A percentile compares a stretch with the other conserved stretches of the same genome.
These are phyloP conservation scores for Noctuana brunneofusca DNA, from an alignment of 2,888 invertebrate genomes.

Conservation along the genomic window DNA sequence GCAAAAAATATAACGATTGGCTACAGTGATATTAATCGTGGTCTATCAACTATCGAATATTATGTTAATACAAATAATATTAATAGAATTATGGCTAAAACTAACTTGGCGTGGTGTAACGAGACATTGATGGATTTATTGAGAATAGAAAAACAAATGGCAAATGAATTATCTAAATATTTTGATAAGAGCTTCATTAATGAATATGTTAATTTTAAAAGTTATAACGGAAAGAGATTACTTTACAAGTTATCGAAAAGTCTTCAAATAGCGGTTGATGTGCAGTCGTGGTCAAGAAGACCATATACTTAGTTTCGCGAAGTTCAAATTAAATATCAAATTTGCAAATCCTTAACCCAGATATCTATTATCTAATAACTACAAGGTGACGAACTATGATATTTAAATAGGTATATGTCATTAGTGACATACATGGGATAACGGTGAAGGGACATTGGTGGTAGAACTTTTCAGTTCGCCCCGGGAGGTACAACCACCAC, in stretches of 20 bases:
- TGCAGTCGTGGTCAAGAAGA: constrained; percentile 41
- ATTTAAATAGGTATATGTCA: too few species aligned
- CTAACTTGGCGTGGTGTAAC: constrained; percentile 41
- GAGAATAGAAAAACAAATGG: constrained; percentile 38
- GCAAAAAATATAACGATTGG: constrained; percentile 36
- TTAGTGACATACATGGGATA: too few species aligned
- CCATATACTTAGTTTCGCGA: constrained; percentile 3
- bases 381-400: too few species aligned
- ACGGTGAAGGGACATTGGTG: too few species aligned
- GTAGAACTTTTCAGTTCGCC: too few species aligned
- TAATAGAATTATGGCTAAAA: constrained; percentile 41
- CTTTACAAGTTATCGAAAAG: constrained; percentile 38
- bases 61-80: constrained; percentile 45
- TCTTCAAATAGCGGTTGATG: constrained; percentile 39
- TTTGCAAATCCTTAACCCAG: not conserved
- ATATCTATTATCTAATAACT: not conserved
- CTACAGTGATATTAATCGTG: constrained; percentile 38
- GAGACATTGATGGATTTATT: constrained; percentile 40
- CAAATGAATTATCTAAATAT: constrained; percentile 20
- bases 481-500: too few species aligned
- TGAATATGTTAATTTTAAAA: constrained; percentile 51
- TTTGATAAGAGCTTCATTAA: constrained; percentile 43
- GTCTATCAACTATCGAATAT: constrained; percentile 45
- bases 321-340: not conserved
- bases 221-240: constrained; percentile 38